phyloP scores from a whole-genome alignment of 2,113 vertebrate genomes.

The Rhineura floridana region DNA sequence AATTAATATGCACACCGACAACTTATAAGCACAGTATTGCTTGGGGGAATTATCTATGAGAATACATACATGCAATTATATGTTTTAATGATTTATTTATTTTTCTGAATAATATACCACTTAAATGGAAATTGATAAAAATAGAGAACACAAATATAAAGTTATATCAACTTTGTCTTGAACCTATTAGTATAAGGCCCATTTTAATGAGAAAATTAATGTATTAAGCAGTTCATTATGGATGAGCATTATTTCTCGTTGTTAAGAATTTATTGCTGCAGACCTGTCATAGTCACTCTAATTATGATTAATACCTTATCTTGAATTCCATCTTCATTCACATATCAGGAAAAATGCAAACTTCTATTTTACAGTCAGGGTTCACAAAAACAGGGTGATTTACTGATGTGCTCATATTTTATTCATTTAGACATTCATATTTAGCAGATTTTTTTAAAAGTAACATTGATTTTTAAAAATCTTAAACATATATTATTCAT shows the following conservation, averaged over 20 bases:
- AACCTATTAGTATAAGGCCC: slow-evolving; percentile 79
- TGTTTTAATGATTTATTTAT: slow-evolving; percentile 87
- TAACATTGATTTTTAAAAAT: slow-evolving; percentile 69
- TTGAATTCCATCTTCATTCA: slow-evolving; percentile 88
- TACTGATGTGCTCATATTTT: slow-evolving; percentile 89
- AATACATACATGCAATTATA: slow-evolving; percentile 89
- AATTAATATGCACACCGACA: slow-evolving; percentile 85
- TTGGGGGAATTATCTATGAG: slow-evolving; percentile 83
- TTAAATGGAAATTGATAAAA: slow-evolving; percentile 80
- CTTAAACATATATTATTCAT: slow-evolving; percentile 61
- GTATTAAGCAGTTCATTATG: slow-evolving; percentile 95
- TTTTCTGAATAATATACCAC: slow-evolving; percentile 80
- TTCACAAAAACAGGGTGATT: slow-evolving; percentile 78
- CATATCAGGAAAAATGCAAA: slow-evolving; percentile 81
- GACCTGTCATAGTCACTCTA: slow-evolving; percentile 89
- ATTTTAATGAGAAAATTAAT: slow-evolving; percentile 86
- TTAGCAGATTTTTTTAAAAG: slow-evolving; percentile 77
- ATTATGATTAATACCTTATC: slow-evolving; percentile 98
- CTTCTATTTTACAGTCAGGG: slow-evolving; percentile 78
- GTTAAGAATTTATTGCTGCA: slow-evolving; percentile 92
- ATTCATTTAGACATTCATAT: slow-evolving; percentile 88
- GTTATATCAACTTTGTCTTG: slow-evolving; percentile 84
- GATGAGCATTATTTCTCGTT: slow-evolving; percentile 90
- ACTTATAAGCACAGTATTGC: slow-evolving; percentile 71
- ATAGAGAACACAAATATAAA: slow-evolving; percentile 84